Evolutionary conservation across 1,140 invertebrate genomes (phyloP).

Genomic region (Stegodyphus mimosarum): DNA sequence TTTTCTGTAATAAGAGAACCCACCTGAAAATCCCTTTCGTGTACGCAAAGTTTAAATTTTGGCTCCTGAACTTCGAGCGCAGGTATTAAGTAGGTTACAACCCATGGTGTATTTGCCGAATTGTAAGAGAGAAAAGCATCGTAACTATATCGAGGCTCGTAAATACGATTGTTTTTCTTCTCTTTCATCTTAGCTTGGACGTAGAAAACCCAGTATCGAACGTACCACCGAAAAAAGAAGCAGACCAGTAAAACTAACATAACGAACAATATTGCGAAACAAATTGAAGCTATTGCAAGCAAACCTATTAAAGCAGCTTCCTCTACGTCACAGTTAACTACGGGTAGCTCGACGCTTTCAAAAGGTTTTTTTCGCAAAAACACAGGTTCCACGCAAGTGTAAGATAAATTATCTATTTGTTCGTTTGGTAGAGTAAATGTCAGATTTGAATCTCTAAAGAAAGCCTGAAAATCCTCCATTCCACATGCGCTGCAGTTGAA

Average conservation of each 20-base stretch:
- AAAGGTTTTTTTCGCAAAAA: not conserved
- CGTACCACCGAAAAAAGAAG: constrained; percentile 68
- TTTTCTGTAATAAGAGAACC: constrained; percentile 75
- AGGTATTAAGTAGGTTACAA: constrained; percentile 71
- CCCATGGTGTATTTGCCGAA: constrained; percentile 74
- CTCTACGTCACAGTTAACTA: constrained; percentile 57
- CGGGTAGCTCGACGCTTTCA: constrained; percentile 11
- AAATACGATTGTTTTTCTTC: constrained; percentile 11
- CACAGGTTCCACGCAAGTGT: constrained; percentile 67
- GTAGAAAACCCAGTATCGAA: constrained; percentile 73
- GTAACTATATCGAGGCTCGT: constrained; percentile 69
- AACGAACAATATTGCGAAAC: constrained; percentile 67
- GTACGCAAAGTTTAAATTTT: constrained; percentile 74
- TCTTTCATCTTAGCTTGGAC: constrained; percentile 67
- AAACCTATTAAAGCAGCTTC: constrained; percentile 67
- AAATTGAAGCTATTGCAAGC: constrained; percentile 63
- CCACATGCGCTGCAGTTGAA: constrained; percentile 69
- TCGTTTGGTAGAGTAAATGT: not conserved
- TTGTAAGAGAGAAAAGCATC: constrained; percentile 78
- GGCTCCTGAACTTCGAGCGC: constrained; percentile 73
- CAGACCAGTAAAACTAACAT: constrained; percentile 64
- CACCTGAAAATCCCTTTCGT: constrained; percentile 76
- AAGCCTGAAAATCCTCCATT: constrained; percentile 35
- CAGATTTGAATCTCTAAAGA: constrained; percentile 9
- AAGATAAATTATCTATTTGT: constrained; percentile 65